Base-by-base conservation (phyloP, 2,113 vertebrate genomes). In the Hyperoodon ampullatus region DNA sequence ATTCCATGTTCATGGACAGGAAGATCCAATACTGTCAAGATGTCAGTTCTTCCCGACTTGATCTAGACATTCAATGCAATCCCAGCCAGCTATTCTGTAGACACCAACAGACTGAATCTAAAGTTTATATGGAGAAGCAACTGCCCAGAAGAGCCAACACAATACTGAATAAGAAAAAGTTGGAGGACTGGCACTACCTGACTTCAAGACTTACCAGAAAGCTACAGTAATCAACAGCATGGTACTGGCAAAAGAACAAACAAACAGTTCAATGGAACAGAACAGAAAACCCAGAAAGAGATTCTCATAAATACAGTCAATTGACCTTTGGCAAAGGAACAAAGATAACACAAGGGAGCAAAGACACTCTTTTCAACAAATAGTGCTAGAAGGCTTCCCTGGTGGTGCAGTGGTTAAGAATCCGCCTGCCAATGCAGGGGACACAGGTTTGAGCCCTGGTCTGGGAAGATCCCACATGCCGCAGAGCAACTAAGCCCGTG, bases 71-170 rank as follows among this genome's bases (percentile, higher is more conserved):
- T 15, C 33, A 33, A 1, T 3, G 3, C 5, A 9, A 13, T 8
- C 50, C 33, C 44, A n/a, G 75, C 26, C 15, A 11, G 39, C 3
- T 21, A 1, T 10, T 47, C 2, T 26, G 50, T 7, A 44, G 30
- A 50, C 1, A 16, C 3, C 0, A 1, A 42, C n/a, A 11, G 50
- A 3, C 9, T 21, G 42, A 42, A 4, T 33, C 58, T 2, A 8
- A n/a, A 19, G n/a, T 39, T 19, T 3, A 13, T 1, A 2, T 1
- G 35, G 28, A 58, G 28, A 26, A 30, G 72, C 61, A 2, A 16
- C 6, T 18, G 44, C 3, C 9, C 30, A 1, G 24, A 30, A 71
- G 24, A 14, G 26, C 55, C 13, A 16, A 10, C 75, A 6, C 13
- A 2, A 19, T 0, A 4, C 19, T 2, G 4, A 63, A 26, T 2